phyloP scores from a whole-genome alignment of 2,113 vertebrate species.

The Melanerpes formicivorus region DNA sequence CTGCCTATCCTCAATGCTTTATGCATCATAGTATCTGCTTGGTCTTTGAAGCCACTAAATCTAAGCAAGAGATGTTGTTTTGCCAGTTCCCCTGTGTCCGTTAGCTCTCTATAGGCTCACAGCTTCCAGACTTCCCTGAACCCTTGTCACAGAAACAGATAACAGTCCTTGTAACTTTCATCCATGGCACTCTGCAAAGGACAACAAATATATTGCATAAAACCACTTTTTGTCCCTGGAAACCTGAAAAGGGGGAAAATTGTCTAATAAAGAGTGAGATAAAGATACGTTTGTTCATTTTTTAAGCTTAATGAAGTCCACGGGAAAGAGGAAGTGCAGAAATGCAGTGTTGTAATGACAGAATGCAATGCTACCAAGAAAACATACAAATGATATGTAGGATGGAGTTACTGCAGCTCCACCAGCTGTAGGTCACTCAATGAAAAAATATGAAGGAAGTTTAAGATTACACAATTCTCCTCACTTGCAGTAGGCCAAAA shows the following conservation, averaged over 20 bases:
- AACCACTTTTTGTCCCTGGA: background rate
- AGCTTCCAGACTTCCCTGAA: background rate
- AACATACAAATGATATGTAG: background rate
- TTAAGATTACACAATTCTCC: background rate
- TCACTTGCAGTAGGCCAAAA: background rate
- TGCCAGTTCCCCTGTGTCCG: background rate
- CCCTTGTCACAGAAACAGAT: background rate
- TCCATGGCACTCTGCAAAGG: background rate
- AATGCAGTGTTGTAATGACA: background rate
- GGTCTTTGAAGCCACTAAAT: background rate
- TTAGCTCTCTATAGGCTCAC: background rate
- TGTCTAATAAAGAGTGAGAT: background rate
- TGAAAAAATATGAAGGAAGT: background rate
- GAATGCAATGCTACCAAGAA: background rate
- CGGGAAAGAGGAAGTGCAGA: background rate
- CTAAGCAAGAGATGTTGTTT: background rate
- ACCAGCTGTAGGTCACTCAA: background rate
- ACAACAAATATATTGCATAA: background rate
- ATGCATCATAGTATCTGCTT: background rate
- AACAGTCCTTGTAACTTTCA: background rate
- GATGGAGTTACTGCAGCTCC: background rate
- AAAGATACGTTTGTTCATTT: background rate
- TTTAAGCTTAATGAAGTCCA: background rate
- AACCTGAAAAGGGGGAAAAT: background rate
- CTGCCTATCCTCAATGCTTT: background rate